Evolutionary conservation across 1,140 invertebrate genomes (phyloP).

Genomic region (Neuroterus valhalla): DNA sequence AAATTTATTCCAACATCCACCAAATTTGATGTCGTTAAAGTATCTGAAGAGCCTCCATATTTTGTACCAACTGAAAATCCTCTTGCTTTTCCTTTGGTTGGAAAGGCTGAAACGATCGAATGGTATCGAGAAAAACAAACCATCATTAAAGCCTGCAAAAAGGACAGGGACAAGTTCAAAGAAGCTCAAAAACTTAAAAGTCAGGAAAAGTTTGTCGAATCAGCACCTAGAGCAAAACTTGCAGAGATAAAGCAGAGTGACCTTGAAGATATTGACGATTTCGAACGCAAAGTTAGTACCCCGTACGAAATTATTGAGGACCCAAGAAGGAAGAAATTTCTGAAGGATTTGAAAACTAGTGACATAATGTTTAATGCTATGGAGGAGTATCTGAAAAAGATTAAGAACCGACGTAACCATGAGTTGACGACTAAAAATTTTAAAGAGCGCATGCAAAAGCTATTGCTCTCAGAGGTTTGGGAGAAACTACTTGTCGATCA

Average conservation of each 20-base stretch:
- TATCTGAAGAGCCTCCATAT: constrained; percentile 56
- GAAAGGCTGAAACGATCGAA: constrained; percentile 73
- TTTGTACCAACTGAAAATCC: constrained; percentile 62
- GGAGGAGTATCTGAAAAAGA: constrained; percentile 51
- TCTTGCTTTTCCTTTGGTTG: constrained; percentile 69
- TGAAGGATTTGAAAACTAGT: constrained; percentile 58
- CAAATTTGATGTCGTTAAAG: constrained; percentile 66
- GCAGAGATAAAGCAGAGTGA: background rate
- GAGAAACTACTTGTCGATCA: constrained; percentile 68
- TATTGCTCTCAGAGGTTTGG: constrained; percentile 65
- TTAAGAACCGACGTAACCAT: constrained; percentile 58
- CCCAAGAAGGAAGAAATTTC: constrained; percentile 64
- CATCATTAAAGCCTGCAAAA: constrained; percentile 62
- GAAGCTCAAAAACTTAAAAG: constrained; percentile 29
- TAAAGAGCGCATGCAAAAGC: constrained; percentile 60
- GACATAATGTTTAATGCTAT: constrained; percentile 48
- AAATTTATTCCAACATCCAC: constrained; percentile 66
- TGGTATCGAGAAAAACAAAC: constrained; percentile 76
- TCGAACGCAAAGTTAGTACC: background rate
- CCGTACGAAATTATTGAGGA: background rate
- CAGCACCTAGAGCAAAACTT: background rate
- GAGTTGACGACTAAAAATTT: constrained; percentile 45
- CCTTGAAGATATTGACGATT: background rate
- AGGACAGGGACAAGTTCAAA: constrained; percentile 66
- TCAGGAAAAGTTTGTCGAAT: background rate